phyloP scores from a whole-genome alignment of 2,113 vertebrate species.

The Hiodon alosoides region DNA sequence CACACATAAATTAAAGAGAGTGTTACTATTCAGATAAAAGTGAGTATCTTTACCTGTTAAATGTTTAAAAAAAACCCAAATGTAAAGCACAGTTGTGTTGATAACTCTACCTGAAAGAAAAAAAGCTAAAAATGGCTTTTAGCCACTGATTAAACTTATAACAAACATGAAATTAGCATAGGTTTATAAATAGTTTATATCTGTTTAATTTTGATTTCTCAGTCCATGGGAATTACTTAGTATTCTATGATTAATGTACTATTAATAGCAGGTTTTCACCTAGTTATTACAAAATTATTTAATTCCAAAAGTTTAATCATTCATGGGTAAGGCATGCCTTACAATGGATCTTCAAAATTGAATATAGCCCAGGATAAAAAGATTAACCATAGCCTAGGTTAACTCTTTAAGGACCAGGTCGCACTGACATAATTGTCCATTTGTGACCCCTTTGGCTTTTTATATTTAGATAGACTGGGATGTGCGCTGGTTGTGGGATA shows the following conservation, averaged over 20 bases:
- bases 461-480: slow-evolving; percentile 12
- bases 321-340: slow-evolving; percentile 14
- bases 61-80: too few relatives aligned
- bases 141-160: slow-evolving; percentile 19
- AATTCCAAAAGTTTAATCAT: slow-evolving; percentile 26
- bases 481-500: neutral
- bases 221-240: slow-evolving; percentile 23
- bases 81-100: slow-evolving; percentile 1
- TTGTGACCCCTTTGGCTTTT: neutral
- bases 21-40: too few relatives aligned
- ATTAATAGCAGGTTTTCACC: slow-evolving; percentile 31
- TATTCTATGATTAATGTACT: slow-evolving; percentile 30
- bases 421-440: neutral
- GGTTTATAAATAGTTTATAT: slow-evolving; percentile 25
- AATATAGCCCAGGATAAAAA: neutral
- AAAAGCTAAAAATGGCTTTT: neutral
- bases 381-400: neutral
- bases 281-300: slow-evolving; percentile 28
- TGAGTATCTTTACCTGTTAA: too few relatives aligned
- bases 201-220: slow-evolving; percentile 27
- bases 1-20: too few relatives aligned
- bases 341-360: slow-evolving; percentile 5
- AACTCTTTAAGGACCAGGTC: slow-evolving; percentile 12
- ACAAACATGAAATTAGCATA: slow-evolving; percentile 10
- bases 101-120: neutral